These are phyloP conservation scores for Phoebastria nigripes DNA, from an alignment of 2,797 vertebrate genomes.

Conservation along the genomic window DNA sequence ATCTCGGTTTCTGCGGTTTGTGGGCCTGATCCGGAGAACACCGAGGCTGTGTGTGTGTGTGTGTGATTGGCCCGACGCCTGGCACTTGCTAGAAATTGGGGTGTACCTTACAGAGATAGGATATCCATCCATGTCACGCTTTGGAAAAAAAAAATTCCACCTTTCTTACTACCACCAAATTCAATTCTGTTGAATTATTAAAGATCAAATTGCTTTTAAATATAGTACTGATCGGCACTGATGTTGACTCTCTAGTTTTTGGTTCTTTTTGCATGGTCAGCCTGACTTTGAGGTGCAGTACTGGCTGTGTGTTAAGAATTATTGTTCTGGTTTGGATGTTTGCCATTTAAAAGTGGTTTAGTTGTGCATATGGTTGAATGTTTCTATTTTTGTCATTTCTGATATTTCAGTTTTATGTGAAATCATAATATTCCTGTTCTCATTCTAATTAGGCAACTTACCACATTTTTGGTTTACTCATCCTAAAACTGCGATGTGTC, in stretches of 20 bases:
- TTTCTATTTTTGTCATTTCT: not conserved
- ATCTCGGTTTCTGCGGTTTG: not conserved
- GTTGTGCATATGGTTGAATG: not conserved
- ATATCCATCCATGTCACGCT: not conserved
- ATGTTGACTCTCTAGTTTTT: not conserved
- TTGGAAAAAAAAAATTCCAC: not conserved
- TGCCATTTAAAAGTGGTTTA: not conserved
- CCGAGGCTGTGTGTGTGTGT: not conserved
- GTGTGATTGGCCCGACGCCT: not conserved
- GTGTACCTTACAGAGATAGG: constrained; percentile 2
- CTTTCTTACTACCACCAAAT: not conserved
- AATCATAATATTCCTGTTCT: not conserved
- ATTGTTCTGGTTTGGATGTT: not conserved
- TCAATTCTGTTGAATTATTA: constrained; percentile 32
- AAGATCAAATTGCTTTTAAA: not conserved
- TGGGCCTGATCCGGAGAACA: not conserved
- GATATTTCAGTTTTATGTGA: not conserved
- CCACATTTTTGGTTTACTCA: not conserved
- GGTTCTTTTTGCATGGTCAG: not conserved
- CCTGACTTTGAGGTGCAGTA: not conserved
- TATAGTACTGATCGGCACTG: rapidly evolving
- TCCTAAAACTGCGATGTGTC: not conserved
- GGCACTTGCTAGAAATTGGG: not conserved
- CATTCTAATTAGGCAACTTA: not conserved
- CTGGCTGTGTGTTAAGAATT: not conserved